Evolutionary conservation across 2,113 vertebrate genomes (phyloP), one percentile per base, ranked within the genome.

Genomic region (Oplegnathus fasciatus): DNA sequence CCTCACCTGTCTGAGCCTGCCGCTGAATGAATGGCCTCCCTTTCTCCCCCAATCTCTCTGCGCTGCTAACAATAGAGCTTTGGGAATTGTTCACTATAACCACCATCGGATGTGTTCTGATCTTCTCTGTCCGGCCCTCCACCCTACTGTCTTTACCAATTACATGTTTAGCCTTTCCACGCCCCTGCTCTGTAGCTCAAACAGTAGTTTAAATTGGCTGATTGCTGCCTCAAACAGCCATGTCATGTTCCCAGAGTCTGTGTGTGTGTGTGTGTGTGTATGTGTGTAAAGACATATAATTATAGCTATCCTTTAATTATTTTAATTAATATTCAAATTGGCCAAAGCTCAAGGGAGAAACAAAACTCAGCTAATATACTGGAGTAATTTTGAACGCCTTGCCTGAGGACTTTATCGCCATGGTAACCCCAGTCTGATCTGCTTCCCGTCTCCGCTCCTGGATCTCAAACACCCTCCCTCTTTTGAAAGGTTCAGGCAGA

Each of bases 241-340:
- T 50, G 57, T 37, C 68, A 74, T 42, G 26, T 88, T 83, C 75
- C 79, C 77, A 83, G 30, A 4, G 26, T 26, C 3, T 81, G 9
- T 81, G 28, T 44, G 34, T 66, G 50, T 60, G 64, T 54, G 46
- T 40, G 52, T 48, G 40, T 50, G 26, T 85, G 64, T 75, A 50
- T 71, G 73, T 60, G 30, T 60, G 40, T 60, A 14, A 64, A 89
- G 75, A 83, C 62, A 57, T 75, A 73, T 90, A 80, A 88, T 87
- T 82, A 87, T 30, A 76, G 79, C 72, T 26, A 75, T 75, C 64
- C 85, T 86, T 86, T 89, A 83, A 84, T 89, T 83, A 80, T 81
- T 85, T 80, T 72, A 87, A 74, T 88, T 77, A 85, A 89, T 85
- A 87, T 91, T 88, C 37, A 83, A 89, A 82, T 72, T 80, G 68